phyloP scores from a whole-genome alignment of 2,888 invertebrate genomes.

The Conistra vaccinii region DNA sequence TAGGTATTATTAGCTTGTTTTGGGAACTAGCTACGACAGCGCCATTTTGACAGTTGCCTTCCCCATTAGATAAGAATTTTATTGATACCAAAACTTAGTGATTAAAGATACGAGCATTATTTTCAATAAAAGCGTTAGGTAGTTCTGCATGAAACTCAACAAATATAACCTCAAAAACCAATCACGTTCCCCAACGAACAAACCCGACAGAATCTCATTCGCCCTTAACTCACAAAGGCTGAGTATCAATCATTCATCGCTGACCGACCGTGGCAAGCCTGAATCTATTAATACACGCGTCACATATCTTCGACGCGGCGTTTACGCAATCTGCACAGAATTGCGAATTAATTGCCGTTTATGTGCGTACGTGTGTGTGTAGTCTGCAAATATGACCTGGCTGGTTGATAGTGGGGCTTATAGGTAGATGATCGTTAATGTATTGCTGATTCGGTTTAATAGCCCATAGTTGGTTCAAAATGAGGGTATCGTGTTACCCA shows the following conservation, averaged over 20 bases:
- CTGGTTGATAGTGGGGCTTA: not conserved
- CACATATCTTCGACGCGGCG: slow-evolving; percentile 52
- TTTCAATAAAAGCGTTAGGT: not conserved
- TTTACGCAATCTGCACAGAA: slow-evolving; percentile 67
- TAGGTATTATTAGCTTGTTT: no score
- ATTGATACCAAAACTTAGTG: not conserved
- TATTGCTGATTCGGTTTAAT: not conserved
- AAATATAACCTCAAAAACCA: slow-evolving; percentile 13
- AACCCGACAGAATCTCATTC: slow-evolving; percentile 30
- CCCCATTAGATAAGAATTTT: not conserved
- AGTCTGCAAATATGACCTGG: slow-evolving; percentile 36
- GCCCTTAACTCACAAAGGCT: slow-evolving; percentile 50
- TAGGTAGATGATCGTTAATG: not conserved
- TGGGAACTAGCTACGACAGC: no score
- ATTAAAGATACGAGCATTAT: no score
- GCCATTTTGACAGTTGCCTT: no score
- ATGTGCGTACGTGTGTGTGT: slow-evolving; percentile 40
- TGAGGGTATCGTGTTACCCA: not conserved
- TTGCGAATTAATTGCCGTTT: slow-evolving; percentile 63
- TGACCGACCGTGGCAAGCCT: slow-evolving; percentile 35
- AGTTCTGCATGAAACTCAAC: not conserved
- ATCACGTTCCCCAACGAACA: slow-evolving; percentile 1
- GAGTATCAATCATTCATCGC: slow-evolving; percentile 62
- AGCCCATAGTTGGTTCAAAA: no score
- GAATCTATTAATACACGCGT: slow-evolving; percentile 62